These are phyloP conservation scores for Electrona antarctica DNA, from an alignment of 2,113 vertebrate species.

Conservation along the genomic window DNA sequence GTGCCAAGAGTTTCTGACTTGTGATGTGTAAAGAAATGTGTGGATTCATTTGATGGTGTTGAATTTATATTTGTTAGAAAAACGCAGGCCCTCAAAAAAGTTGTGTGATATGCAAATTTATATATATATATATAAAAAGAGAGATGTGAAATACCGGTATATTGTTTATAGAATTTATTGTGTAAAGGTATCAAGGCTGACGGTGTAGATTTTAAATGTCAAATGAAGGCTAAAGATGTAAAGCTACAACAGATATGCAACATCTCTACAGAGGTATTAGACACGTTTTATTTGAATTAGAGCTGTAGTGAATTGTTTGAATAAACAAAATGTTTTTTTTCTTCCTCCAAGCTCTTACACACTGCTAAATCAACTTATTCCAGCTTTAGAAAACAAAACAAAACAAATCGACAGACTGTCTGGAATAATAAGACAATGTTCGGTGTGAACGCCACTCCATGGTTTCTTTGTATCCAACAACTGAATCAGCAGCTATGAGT, in stretches of 20 bases:
- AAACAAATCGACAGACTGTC: not conserved
- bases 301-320: constrained; percentile 5
- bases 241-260: not conserved
- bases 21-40: constrained; percentile 13
- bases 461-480: too few relatives aligned
- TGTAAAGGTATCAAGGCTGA: not conserved
- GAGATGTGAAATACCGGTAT: constrained; percentile 10
- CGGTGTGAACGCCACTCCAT: not conserved
- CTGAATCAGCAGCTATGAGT: too few relatives aligned
- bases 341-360: constrained; percentile 8
- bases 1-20: constrained; percentile 15
- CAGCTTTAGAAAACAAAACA: constrained; percentile 3
- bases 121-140: constrained; percentile 21
- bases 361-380: constrained; percentile 37
- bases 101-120: constrained; percentile 34
- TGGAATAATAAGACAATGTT: too few relatives aligned
- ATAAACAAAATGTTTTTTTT: constrained; percentile 7
- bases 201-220: not conserved
- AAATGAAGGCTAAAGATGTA: constrained; percentile 4
- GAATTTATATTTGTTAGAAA: constrained; percentile 42
- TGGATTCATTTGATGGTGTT: constrained; percentile 27
- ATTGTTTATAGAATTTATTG: not conserved
- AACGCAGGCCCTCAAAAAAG: constrained; percentile 6
- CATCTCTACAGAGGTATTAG: not conserved
- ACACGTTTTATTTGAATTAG: not conserved